A percentile compares a stretch with the other conserved stretches of the same genome.
phyloP scores from a whole-genome alignment of 2,797 vertebrate species.

The Tympanoctomys barrerae region DNA sequence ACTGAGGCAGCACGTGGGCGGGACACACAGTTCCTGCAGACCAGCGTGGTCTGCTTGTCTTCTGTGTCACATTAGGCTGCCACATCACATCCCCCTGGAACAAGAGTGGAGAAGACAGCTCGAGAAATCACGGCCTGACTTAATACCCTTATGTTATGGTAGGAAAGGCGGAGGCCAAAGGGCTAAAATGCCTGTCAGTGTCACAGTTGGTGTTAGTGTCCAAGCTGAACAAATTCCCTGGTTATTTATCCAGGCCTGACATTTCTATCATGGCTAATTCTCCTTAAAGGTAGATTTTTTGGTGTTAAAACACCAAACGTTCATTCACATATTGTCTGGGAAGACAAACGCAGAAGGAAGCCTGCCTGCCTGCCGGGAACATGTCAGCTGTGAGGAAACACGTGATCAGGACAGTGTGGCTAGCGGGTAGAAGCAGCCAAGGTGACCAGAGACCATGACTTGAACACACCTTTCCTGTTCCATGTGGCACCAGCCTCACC shows the following conservation, averaged over 20 bases:
- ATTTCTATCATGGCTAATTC: neutral
- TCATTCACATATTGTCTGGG: conserved; percentile 17
- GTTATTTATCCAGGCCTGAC: neutral
- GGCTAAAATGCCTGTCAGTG: neutral
- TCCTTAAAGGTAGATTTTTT: neutral
- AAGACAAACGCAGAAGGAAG: neutral
- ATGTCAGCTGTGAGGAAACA: neutral
- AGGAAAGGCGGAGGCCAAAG: neutral
- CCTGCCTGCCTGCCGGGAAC: neutral
- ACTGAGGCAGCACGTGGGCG: neutral
- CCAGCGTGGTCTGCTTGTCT: neutral
- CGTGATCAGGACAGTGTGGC: neutral
- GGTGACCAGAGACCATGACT: no score
- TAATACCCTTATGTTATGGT: neutral
- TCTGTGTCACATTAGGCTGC: neutral
- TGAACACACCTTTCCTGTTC: neutral
- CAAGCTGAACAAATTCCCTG: neutral
- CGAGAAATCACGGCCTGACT: neutral
- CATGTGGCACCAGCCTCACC: neutral
- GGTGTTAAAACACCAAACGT: neutral
- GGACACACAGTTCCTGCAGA: neutral
- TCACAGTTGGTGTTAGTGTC: neutral
- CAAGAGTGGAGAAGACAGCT: neutral
- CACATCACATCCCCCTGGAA: neutral
- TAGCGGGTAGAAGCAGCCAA: neutral